These are phyloP conservation scores for Xanthia togata DNA, from an alignment of 2,888 invertebrate species.

Conservation along the genomic window DNA sequence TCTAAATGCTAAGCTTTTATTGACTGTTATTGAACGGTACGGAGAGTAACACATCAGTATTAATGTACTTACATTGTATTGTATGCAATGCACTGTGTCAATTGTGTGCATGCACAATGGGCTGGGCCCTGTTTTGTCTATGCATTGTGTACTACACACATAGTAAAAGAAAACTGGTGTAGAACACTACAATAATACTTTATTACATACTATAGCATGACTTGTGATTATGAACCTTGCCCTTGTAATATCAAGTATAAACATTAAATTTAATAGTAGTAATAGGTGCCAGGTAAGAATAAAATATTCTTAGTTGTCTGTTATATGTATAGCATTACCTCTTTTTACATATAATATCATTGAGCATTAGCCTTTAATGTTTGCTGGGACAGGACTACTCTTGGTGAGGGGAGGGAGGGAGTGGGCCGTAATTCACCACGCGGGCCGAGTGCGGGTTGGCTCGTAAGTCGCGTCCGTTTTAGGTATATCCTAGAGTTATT, in stretches of 20 bases:
- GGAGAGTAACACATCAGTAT: slow-evolving; percentile 15
- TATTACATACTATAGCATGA: slow-evolving; percentile 29
- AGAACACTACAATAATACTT: not conserved
- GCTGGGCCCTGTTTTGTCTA: slow-evolving; percentile 39
- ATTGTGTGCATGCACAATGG: slow-evolving; percentile 26
- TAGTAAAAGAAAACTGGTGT: slow-evolving; percentile 8
- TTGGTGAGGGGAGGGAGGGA: too few relatives aligned
- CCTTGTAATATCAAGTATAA: slow-evolving; percentile 9
- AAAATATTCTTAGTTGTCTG: not conserved
- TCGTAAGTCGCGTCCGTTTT: too few relatives aligned
- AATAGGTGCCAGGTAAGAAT: not conserved
- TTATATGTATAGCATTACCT: not conserved
- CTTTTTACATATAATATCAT: too few relatives aligned
- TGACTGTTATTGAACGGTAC: not conserved
- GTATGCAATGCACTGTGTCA: slow-evolving; percentile 20
- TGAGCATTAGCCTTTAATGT: too few relatives aligned
- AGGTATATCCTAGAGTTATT: not conserved
- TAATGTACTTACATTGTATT: slow-evolving; percentile 15
- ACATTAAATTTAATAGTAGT: slow-evolving; percentile 13
- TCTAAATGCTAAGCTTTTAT: slow-evolving; percentile 3
- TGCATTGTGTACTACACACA: slow-evolving; percentile 14
- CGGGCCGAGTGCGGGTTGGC: too few relatives aligned
- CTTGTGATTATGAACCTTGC: slow-evolving; percentile 40
- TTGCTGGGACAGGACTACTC: too few relatives aligned
- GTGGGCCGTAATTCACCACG: too few relatives aligned